These are phyloP conservation scores for Octopus bimaculoides DNA, from an alignment of 1,140 invertebrate genomes.

Conservation along the genomic window DNA sequence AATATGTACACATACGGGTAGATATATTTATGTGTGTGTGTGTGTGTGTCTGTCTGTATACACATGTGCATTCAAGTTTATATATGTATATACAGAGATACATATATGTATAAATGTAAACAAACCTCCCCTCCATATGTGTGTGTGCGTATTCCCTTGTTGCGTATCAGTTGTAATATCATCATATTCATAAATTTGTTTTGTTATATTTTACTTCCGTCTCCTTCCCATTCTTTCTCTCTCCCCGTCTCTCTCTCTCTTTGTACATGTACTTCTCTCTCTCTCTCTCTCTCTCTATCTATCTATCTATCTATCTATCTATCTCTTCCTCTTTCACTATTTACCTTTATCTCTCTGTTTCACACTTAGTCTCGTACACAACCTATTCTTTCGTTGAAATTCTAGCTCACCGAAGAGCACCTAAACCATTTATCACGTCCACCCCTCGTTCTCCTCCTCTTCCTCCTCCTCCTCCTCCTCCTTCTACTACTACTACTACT, in stretches of 20 bases:
- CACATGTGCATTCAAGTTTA: no score
- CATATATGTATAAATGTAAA: no score
- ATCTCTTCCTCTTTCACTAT: background rate
- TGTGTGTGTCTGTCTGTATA: no score
- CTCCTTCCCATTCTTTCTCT: background rate
- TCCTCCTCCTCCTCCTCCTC: background rate
- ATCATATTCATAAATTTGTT: background rate
- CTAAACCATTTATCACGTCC: background rate
- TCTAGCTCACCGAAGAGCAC: no score
- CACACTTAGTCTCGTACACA: background rate
- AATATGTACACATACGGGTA: no score
- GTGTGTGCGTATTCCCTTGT: no score
- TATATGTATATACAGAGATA: no score
- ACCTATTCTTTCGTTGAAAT: no score
- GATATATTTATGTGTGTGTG: no score
- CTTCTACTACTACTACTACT: background rate
- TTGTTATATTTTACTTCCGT: background rate
- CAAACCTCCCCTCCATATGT: no score
- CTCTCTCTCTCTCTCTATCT: background rate
- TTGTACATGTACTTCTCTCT: background rate
- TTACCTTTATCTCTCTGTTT: background rate
- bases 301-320: background rate
- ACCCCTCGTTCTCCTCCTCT: background rate
- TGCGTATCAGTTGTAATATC: no score
- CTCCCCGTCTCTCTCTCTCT: background rate